Conservation (phyloP, 2,113 vertebrate genomes). For the Rhagologus leucostigma region DNA sequence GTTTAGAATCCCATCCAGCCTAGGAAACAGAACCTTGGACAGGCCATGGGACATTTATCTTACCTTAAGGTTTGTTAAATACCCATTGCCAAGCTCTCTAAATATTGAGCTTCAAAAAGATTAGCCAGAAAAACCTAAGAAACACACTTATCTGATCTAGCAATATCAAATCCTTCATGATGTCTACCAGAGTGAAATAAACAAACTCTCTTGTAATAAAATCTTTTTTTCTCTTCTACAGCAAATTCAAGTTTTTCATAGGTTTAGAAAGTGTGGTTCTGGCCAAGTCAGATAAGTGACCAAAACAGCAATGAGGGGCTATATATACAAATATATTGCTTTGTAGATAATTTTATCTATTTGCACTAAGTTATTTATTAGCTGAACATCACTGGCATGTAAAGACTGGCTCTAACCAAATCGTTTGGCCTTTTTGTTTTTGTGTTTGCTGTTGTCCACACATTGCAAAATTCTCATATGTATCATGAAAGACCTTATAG, state of each 20-base stretch:
- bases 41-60: not conserved
- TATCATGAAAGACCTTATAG: not conserved
- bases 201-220: not conserved
- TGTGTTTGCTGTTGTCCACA: not conserved
- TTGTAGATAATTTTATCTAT: not conserved
- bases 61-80: not conserved
- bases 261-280: not conserved
- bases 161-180: not conserved
- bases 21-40: not conserved
- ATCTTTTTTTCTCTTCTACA: not conserved
- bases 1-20: not conserved
- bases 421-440: not conserved
- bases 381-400: not conserved
- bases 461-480: not conserved
- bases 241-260: not conserved
- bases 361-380: constrained; percentile 4
- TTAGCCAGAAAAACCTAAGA: not conserved
- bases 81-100: not conserved
- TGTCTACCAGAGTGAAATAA: not conserved
- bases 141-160: not conserved
- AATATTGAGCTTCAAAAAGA: not conserved
- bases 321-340: not conserved
- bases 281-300: not conserved
- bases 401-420: not conserved
- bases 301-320: not conserved